Percentiles rank a stretch among this genome's conserved stretches.
phyloP scores from a whole-genome alignment of 2,113 vertebrate species.

The Ictalurus punctatus region DNA sequence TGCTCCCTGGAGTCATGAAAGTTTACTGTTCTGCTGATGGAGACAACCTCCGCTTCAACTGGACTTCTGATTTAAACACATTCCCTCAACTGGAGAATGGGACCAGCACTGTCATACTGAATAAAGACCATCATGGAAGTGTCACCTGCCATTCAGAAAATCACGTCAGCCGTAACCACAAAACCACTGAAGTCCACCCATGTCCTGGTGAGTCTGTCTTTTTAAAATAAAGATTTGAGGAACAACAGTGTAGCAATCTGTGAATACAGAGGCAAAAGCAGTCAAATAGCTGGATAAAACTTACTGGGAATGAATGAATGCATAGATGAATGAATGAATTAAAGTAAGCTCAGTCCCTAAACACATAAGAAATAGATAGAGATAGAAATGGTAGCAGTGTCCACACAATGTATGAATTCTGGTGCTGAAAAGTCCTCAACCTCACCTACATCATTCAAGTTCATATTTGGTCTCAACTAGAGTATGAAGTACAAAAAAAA shows the following conservation, averaged over 20 bases:
- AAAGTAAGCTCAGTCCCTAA: no score
- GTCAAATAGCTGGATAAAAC: neutral
- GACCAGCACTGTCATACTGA: neutral
- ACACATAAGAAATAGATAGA: no score
- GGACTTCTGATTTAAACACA: constrained; percentile 23
- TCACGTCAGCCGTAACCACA: neutral
- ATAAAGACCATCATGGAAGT: neutral
- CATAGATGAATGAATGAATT: no score
- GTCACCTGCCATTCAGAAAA: constrained; percentile 41
- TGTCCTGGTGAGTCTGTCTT: constrained; percentile 31
- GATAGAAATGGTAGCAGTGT: no score
- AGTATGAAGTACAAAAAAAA: no score
- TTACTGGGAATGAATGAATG: no score
- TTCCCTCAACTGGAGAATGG: neutral
- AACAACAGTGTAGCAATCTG: neutral
- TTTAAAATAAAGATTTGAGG: neutral
- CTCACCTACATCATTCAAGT: no score
- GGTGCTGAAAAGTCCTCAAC: no score
- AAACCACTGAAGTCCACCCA: neutral
- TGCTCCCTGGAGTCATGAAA: neutral
- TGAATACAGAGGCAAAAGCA: neutral
- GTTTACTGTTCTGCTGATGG: constrained; percentile 31
- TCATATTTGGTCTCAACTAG: no score
- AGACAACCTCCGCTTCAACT: constrained; percentile 1
- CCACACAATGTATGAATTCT: no score